phyloP scores from a whole-genome alignment of 2,113 vertebrate species.

The Tenrec ecaudatus region DNA sequence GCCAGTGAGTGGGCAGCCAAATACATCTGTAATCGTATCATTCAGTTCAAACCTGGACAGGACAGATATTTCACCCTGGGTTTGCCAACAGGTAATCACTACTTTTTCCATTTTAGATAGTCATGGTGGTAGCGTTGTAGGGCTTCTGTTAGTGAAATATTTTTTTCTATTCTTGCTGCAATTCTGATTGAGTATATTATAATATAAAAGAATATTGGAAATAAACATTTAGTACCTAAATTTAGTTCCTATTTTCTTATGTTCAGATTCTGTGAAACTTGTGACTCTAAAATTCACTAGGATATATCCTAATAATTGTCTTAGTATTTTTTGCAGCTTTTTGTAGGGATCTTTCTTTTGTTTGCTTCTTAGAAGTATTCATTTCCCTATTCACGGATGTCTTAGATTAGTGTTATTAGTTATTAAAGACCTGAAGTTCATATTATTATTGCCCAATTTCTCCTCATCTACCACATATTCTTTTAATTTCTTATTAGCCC shows the following conservation, averaged over 20 bases:
- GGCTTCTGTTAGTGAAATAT: slow-evolving; percentile 20
- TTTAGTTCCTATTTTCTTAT: slow-evolving; percentile 36
- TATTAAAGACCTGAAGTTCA: too few relatives aligned
- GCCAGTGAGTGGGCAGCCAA: slow-evolving; percentile 99
- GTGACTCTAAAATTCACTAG: not conserved
- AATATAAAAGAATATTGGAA: not conserved
- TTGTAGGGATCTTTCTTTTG: slow-evolving; percentile 13
- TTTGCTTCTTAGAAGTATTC: not conserved
- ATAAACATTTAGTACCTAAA: not conserved
- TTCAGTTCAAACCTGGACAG: slow-evolving; percentile 93
- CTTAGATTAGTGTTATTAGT: too few relatives aligned
- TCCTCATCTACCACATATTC: not conserved
- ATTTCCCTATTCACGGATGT: not conserved
- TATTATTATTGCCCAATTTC: not conserved
- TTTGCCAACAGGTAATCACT: slow-evolving; percentile 94
- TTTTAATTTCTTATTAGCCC: not conserved
- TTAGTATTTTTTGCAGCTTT: slow-evolving; percentile 3
- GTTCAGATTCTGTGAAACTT: not conserved
- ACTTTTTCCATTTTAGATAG: not conserved
- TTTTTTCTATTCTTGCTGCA: not conserved
- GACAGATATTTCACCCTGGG: slow-evolving; percentile 95
- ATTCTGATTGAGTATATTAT: not conserved
- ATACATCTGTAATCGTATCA: slow-evolving; percentile 96
- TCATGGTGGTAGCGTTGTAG: not conserved
- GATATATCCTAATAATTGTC: not conserved